phyloP scores from a whole-genome alignment of 2,797 vertebrate species.

The Chelonia mydas region DNA sequence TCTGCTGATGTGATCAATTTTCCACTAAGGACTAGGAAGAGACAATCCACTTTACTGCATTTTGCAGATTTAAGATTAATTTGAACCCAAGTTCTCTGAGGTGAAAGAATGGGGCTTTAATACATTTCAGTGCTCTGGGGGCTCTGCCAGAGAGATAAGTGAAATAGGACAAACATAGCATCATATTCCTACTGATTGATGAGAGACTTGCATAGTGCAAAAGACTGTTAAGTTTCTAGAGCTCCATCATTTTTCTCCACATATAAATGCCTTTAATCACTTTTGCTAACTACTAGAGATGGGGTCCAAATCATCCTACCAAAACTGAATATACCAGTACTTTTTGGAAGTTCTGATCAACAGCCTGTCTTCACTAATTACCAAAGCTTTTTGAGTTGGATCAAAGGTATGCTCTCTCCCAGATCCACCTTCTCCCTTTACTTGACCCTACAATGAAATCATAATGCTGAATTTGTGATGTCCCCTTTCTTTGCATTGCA shows the following conservation, averaged over 20 bases:
- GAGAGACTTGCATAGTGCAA: accelerated
- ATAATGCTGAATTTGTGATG: not conserved
- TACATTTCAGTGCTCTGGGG: accelerated
- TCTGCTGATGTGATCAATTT: not conserved
- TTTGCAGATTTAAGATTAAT: not conserved
- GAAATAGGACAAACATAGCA: not conserved
- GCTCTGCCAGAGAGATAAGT: not conserved
- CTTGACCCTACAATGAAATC: not conserved
- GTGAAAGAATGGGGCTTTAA: not conserved
- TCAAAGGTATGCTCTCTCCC: not conserved
- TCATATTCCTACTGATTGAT: not conserved
- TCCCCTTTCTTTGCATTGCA: not conserved
- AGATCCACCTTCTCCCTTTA: not conserved
- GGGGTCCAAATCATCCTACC: not conserved
- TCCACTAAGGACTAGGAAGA: not conserved
- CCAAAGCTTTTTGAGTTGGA: accelerated
- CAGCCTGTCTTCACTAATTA: not conserved
- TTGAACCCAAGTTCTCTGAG: not conserved
- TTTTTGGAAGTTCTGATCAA: not conserved
- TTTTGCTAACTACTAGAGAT: accelerated
- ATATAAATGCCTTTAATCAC: not conserved
- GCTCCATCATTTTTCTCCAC: not conserved
- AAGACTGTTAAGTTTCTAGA: not conserved
- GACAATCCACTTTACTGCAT: not conserved
- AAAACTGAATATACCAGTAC: not conserved